Base-by-base conservation (phyloP, 2,888 invertebrate species). In the Gnatocerus cornutus region DNA sequence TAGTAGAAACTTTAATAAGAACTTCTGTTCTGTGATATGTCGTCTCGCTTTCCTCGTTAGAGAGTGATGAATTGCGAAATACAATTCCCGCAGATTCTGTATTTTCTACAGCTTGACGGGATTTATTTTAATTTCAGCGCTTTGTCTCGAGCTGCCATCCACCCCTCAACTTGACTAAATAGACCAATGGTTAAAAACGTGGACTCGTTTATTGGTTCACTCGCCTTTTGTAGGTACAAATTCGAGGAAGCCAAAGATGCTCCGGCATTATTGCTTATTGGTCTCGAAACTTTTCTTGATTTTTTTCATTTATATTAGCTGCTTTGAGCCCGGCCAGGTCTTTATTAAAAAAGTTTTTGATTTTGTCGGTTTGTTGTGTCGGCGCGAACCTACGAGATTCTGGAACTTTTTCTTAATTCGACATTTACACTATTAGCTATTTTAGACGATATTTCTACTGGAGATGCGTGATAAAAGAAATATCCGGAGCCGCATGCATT, bases 1-100 rank as follows among this genome's bases (percentile, higher is more conserved):
- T 73, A 65, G 72, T 69, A 70, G 68, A 73, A 73, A 74, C 71
- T 73, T 73, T 73, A 74, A 76, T 76, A 74, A 71, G 74, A 73
- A 73, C 48, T 65, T 48, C 46, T 56, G 65, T 58, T 48, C 50
- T 50, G 48, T 37, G 48, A 61, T 56, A 41, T 16, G 56, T 61
- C 61, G 48, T 30, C 48, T 48, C 46, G 33, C 61, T 61, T 37
- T 21, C 48, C 61, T 46, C 61, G 13, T 61, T 61, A 48, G 33
- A n/a, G 30, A 46, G 33, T 46, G 16, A 46, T 59, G 46, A 59
- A 61, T 61, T 33, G 13, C 30, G 21, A 61, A 59, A 50, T 14
- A 37, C 21, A 37, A 37, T 61, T 39, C 33, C 33, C 33, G 21
- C 21, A 21, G 1, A 21, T 4, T 9, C 4, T n/a, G 50, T 21